A percentile compares a stretch with the other conserved stretches of the same genome.
Evolutionary conservation across 2,888 invertebrate species (phyloP).

Genomic region (Leistus spinibarbis): DNA sequence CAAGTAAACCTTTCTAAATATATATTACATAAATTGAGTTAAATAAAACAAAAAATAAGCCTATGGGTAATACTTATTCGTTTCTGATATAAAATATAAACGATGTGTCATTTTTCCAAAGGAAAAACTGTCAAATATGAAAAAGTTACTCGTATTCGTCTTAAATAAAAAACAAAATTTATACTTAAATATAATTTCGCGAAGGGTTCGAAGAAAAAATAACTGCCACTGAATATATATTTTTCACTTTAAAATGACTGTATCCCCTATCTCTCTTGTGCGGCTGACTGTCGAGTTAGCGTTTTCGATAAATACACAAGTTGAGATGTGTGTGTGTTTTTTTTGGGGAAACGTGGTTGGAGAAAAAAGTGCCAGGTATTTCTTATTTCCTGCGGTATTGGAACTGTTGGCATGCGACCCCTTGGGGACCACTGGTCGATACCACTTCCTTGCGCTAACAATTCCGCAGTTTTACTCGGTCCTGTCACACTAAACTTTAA

Average conservation of each 20-base stretch:
- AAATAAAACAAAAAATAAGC: too few species aligned
- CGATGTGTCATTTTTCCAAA: background rate
- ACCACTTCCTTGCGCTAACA: slow-evolving; percentile 58
- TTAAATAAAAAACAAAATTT: background rate
- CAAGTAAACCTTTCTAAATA: too few species aligned
- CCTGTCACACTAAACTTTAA: slow-evolving; percentile 59
- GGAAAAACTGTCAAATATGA: background rate
- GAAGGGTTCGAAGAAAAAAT: background rate
- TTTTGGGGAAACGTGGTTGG: slow-evolving; percentile 3
- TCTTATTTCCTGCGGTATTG: slow-evolving; percentile 56
- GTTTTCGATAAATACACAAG: slow-evolving; percentile 33
- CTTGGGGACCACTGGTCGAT: slow-evolving; percentile 55
- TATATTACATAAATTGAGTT: too few species aligned
- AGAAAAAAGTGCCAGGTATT: slow-evolving; percentile 41
- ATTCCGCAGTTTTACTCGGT: slow-evolving; percentile 59
- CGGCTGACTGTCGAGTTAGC: slow-evolving; percentile 22
- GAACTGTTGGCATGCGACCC: slow-evolving; percentile 56
- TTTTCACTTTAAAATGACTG: slow-evolving; percentile 20
- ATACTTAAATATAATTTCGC: background rate
- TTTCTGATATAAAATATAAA: too few species aligned
- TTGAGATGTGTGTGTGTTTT: slow-evolving; percentile 8
- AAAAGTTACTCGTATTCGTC: background rate
- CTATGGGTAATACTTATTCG: too few species aligned
- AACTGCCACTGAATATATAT: background rate
- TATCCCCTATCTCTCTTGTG: slow-evolving; percentile 8